Evolutionary conservation across 2,797 vertebrate genomes (phyloP).

Genomic region (Amblyraja radiata): DNA sequence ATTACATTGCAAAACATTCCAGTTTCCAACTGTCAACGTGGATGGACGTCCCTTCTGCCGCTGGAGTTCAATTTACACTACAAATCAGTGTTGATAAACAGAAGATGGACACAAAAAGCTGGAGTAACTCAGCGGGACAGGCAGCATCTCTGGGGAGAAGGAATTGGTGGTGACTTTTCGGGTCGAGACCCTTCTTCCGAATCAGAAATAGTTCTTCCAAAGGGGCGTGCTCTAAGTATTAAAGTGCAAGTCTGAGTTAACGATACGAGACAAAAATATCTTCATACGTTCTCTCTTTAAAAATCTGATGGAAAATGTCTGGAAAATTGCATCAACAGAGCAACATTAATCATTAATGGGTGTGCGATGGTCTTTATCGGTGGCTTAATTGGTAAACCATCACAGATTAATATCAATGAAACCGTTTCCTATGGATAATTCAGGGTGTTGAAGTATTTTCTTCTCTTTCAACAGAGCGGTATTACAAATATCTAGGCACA

Average conservation of each 20-base stretch:
- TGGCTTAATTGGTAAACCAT: not conserved
- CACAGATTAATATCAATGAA: not conserved
- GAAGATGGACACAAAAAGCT: too few species aligned
- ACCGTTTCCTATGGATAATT: not conserved
- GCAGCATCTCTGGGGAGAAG: too few species aligned
- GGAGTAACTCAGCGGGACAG: too few species aligned
- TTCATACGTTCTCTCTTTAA: not conserved
- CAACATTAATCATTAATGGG: not conserved
- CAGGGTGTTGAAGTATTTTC: not conserved
- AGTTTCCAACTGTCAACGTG: not conserved
- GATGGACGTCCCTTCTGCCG: not conserved
- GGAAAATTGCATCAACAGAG: not conserved
- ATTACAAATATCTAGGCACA: not conserved
- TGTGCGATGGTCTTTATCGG: not conserved
- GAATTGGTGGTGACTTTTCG: too few species aligned
- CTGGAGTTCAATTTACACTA: not conserved
- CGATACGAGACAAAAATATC: not conserved
- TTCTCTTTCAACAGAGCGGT: not conserved
- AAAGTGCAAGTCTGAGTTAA: not conserved
- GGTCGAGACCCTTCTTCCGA: too few species aligned
- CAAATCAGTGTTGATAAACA: not conserved
- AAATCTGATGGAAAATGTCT: not conserved
- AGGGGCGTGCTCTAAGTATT: not conserved
- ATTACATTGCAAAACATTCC: not conserved
- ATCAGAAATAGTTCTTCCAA: not conserved